Percentiles rank a stretch among this genome's conserved stretches.
Evolutionary conservation across 2,113 vertebrate species (phyloP).

Genomic region (Channa maculata): DNA sequence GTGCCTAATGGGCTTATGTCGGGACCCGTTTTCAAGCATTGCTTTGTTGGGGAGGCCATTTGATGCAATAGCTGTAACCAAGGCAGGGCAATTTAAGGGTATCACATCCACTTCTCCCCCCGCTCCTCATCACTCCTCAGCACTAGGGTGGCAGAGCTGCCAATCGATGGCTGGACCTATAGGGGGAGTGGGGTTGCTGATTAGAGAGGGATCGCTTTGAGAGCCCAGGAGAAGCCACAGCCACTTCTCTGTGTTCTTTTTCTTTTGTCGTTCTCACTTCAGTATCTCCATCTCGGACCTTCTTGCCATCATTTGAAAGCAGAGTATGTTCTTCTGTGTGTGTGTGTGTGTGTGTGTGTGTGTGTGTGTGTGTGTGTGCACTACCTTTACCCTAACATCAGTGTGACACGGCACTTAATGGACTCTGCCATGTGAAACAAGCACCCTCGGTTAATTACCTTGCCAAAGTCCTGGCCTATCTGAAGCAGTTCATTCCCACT

Average conservation of each 20-base stretch:
- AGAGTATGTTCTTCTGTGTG: not conserved
- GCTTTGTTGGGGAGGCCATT: constrained; percentile 51
- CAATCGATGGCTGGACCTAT: constrained; percentile 69
- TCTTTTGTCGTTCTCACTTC: constrained; percentile 64
- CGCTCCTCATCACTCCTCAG: constrained; percentile 53
- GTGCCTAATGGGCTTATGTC: constrained; percentile 59
- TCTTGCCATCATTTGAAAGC: constrained; percentile 48
- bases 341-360: constrained; percentile 26
- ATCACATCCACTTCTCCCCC: constrained; percentile 52
- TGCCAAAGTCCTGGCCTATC: constrained; percentile 78
- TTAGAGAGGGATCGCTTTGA: constrained; percentile 64
- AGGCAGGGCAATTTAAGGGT: constrained; percentile 75
- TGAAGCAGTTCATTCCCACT: constrained; percentile 76
- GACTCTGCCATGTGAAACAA: constrained; percentile 83
- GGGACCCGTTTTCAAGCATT: constrained; percentile 49
- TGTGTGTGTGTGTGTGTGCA: constrained; percentile 3
- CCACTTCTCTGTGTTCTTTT: constrained; percentile 58
- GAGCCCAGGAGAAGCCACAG: constrained; percentile 52
- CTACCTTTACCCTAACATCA: constrained; percentile 79
- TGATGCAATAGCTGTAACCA: constrained; percentile 39
- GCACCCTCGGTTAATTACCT: constrained; percentile 79
- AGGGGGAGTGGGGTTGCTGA: constrained; percentile 67
- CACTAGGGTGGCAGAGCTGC: constrained; percentile 47
- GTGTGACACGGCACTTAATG: constrained; percentile 80
- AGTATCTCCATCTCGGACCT: constrained; percentile 54